Conservation (phyloP, 2,113 vertebrate species). For the Lampris incognitus region DNA sequence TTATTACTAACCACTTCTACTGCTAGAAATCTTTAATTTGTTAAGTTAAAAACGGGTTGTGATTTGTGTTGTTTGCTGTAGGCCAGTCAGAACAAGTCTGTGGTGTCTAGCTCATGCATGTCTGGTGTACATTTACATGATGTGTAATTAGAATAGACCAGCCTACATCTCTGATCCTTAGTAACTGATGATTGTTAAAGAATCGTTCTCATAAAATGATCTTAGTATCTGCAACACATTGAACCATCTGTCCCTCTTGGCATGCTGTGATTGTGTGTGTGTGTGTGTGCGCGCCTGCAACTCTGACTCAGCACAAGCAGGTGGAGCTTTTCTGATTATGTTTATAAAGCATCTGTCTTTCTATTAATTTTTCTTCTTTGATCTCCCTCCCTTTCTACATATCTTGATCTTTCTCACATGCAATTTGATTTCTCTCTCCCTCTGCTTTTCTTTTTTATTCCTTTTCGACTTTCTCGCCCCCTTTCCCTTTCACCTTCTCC, state of each 20-base stretch:
- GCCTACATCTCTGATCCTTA: background rate
- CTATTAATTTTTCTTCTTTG: no score
- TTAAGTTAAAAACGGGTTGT: background rate
- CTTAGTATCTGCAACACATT: conserved; percentile 22
- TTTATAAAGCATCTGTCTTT: no score
- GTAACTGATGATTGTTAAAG: conserved; percentile 19
- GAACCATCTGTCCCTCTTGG: conserved; percentile 40
- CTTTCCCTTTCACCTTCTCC: no score
- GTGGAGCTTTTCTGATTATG: conserved; percentile 5
- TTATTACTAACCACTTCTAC: no score
- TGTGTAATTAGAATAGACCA: conserved; percentile 19
- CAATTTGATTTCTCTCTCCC: no score
- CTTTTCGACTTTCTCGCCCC: no score
- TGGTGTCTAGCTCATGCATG: background rate
- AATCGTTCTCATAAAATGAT: conserved; percentile 1
- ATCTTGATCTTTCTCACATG: no score
- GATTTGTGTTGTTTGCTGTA: background rate
- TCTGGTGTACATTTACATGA: background rate
- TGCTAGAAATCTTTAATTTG: no score
- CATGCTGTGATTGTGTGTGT: conserved; percentile 7
- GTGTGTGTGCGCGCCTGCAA: background rate
- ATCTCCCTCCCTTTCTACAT: no score
- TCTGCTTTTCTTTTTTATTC: no score
- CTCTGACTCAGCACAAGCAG: conserved; percentile 41
- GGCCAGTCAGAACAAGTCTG: conserved; percentile 8